phyloP scores from a whole-genome alignment of 2,113 vertebrate species.

The Sarotherodon lohbergeri region DNA sequence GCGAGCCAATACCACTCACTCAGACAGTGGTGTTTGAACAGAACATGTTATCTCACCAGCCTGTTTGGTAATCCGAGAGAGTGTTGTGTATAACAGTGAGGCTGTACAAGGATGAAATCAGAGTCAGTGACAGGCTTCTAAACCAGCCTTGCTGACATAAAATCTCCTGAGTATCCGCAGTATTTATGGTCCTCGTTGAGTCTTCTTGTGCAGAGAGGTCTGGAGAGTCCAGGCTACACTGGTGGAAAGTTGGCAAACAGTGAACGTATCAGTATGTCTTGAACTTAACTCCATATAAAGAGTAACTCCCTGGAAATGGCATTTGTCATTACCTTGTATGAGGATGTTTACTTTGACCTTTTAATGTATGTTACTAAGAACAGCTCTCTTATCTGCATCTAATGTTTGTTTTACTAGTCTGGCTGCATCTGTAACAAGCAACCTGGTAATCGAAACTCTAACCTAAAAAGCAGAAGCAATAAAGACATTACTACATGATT shows the following conservation, averaged over 20 bases:
- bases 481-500: background rate
- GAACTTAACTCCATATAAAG: background rate
- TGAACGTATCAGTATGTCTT: background rate
- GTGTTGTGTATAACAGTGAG: background rate
- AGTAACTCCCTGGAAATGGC: background rate
- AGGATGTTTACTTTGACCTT: background rate
- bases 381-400: background rate
- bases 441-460: background rate
- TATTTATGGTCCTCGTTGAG: background rate
- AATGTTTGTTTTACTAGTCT: background rate
- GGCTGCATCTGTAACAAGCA: background rate
- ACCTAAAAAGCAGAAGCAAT: background rate
- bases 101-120: background rate
- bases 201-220: accelerated
- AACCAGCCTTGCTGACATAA: background rate
- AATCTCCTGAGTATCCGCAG: background rate
- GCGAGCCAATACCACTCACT: background rate
- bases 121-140: background rate
- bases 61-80: background rate
- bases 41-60: background rate
- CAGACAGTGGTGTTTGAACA: background rate
- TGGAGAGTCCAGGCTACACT: accelerated
- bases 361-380: background rate
- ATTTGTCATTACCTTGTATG: background rate
- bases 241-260: background rate